These are phyloP conservation scores for Cecidostiba fungosa DNA, from an alignment of 2,888 invertebrate genomes.

Conservation along the genomic window DNA sequence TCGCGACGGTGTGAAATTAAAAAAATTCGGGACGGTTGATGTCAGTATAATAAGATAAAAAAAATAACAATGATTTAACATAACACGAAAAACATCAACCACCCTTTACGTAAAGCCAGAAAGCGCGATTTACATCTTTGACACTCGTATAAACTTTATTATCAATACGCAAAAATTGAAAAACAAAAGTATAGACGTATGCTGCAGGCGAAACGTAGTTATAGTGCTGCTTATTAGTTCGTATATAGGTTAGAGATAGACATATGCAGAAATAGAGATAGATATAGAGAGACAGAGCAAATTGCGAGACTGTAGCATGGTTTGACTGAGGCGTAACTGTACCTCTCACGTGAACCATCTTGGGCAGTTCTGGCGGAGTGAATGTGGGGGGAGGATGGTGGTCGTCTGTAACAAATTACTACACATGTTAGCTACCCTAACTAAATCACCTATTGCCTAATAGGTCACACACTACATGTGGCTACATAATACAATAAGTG, in stretches of 20 bases:
- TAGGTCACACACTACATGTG: slow-evolving; percentile 23
- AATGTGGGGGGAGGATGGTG: slow-evolving; percentile 98
- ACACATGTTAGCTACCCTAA: slow-evolving; percentile 80
- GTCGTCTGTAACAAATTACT: slow-evolving; percentile 92
- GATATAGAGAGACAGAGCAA: slow-evolving; percentile 64
- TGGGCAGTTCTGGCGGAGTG: slow-evolving; percentile 99
- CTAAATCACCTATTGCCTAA: slow-evolving; percentile 74
- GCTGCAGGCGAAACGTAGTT: background rate
- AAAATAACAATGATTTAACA: background rate
- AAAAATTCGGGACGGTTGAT: background rate
- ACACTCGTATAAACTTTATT: background rate
- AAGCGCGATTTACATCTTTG: background rate
- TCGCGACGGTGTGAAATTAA: background rate
- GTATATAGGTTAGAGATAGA: background rate
- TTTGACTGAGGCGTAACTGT: slow-evolving; percentile 80
- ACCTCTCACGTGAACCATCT: slow-evolving; percentile 99
- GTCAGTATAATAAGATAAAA: background rate
- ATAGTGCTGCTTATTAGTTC: background rate
- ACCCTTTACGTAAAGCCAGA: background rate
- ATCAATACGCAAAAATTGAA: background rate
- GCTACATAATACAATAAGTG: slow-evolving; percentile 28
- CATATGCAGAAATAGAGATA: slow-evolving; percentile 8
- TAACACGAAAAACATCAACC: background rate
- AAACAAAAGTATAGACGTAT: background rate
- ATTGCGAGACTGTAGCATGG: slow-evolving; percentile 78